Base-by-base conservation (phyloP, 2,888 invertebrate species). In the Leucophenga maculata region DNA sequence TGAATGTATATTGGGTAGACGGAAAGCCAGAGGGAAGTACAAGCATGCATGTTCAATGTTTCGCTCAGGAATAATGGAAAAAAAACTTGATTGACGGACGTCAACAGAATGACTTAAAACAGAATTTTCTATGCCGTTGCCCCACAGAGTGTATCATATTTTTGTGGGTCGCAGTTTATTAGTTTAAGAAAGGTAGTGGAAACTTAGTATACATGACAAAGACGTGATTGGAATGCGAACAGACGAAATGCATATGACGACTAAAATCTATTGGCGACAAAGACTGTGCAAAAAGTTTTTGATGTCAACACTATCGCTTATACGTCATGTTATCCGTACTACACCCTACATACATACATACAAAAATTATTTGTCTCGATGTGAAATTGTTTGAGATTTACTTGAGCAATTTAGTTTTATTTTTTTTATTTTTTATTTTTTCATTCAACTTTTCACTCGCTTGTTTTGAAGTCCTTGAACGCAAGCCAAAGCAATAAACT, bases 401-500 rank as follows among this genome's bases (percentile, higher is more conserved):
- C 39, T 39, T 39, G 8, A 39, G 39, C 39, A 9, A 39, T 9
- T 6, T 6, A 6, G 8, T 59, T 32, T 32, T 16, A n/a, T 59
- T 4, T 59, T 26, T 59, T 6, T 6, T 39, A 39, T 59, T 32
- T 32, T 16, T 32, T 59, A 6, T 59, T 26, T 59, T 32, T 3
- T 13, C 14, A 13, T 11, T 55, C 14, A 26, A 32, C n/a, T 59
- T 59, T 13, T 2, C 46, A 50, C 3, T n/a, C n/a, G 46, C 16
- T 20, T 62, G 18, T 62, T 20, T 22, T 4, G 6, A 4, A 64
- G 62, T 64, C 62, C 62, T 64, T 64, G 62, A 62, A 64, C 22
- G 22, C 46, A 64, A 64, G 46, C 48, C 46, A 64, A 64, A 64
- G 26, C 26, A 64, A 62, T 62, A 62, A 62, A 62, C 18, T 20